phyloP scores from a whole-genome alignment of 2,113 vertebrate genomes.

The Cyanoliseus patagonus region DNA sequence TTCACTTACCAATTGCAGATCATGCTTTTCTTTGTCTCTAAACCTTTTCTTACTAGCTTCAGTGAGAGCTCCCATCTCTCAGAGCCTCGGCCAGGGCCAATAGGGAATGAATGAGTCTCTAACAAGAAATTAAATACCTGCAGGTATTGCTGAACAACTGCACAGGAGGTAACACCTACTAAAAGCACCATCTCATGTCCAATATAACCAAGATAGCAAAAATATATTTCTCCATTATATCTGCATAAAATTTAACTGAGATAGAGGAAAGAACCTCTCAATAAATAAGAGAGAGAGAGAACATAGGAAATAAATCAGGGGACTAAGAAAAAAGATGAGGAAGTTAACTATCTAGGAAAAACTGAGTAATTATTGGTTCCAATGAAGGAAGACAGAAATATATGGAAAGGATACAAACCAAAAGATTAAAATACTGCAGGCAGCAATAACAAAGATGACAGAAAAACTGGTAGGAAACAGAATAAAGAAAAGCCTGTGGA shows the following conservation, averaged over 20 bases:
- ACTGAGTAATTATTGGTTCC: not conserved
- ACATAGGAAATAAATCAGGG: not conserved
- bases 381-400: not conserved
- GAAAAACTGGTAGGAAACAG: not conserved
- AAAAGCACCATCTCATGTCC: not conserved
- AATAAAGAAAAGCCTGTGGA: not conserved
- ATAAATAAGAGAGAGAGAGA: not conserved
- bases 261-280: not conserved
- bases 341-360: not conserved
- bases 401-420: not conserved
- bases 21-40: not conserved
- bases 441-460: not conserved
- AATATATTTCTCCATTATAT: not conserved
- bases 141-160: not conserved
- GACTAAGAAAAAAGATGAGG: not conserved
- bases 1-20: not conserved
- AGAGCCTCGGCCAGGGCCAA: not conserved
- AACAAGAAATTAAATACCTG: not conserved
- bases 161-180: not conserved
- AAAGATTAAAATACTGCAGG: not conserved
- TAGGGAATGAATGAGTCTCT: not conserved
- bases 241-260: not conserved
- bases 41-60: not conserved
- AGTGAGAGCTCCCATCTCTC: not conserved
- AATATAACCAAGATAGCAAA: not conserved